Evolutionary conservation across 64 coral and sea anemone genomes (phyloP).

Genomic region (Hydrozoanthus tunicans): DNA sequence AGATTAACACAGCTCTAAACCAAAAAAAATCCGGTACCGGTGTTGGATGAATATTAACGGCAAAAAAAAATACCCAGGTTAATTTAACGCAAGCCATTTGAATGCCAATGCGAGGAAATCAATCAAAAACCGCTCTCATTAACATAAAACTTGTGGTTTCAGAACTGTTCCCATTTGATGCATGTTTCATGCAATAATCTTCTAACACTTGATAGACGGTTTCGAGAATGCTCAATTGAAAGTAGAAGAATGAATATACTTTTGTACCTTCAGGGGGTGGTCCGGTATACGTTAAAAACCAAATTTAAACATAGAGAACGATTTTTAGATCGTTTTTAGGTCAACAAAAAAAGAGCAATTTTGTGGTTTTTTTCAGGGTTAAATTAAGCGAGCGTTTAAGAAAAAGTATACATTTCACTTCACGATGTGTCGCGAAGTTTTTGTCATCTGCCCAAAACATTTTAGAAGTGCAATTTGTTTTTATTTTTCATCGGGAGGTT

Average conservation of each 20-base stretch:
- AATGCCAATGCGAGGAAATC: slow-evolving; percentile 3
- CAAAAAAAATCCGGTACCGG: too few species aligned
- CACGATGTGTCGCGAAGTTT: background rate
- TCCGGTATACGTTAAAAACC: background rate
- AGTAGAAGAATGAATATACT: background rate
- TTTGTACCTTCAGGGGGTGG: background rate
- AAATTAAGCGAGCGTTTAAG: background rate
- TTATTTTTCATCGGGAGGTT: background rate
- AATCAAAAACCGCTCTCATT: background rate
- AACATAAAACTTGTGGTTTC: background rate
- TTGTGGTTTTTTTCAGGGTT: background rate
- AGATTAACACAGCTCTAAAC: too few species aligned
- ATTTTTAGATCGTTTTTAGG: background rate
- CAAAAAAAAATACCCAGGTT: background rate
- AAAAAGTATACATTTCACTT: background rate
- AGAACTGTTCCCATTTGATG: background rate
- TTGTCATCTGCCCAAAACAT: background rate
- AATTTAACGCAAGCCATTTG: background rate
- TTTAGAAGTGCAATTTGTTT: background rate
- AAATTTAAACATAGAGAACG: background rate
- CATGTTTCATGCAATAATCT: background rate
- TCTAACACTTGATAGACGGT: background rate
- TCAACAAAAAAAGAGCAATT: background rate
- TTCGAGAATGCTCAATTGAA: background rate
- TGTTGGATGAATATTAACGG: too few species aligned